Evolutionary conservation across 2,888 invertebrate species (phyloP).

Genomic region (Standfussiana lucernea): DNA sequence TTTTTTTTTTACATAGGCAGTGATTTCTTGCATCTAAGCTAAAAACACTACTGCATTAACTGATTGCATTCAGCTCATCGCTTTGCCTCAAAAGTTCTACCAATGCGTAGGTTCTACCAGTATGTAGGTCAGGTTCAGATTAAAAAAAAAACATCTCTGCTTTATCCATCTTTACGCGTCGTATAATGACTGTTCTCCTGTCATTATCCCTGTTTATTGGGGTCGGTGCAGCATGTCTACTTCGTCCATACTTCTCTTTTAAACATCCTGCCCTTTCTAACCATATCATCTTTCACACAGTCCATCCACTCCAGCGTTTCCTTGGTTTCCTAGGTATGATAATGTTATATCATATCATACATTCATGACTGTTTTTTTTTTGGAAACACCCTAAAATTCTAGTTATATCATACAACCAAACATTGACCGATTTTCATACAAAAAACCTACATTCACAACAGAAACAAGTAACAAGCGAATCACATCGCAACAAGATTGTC

Average conservation of each 20-base stretch:
- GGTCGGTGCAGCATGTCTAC: background rate
- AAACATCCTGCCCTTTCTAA: background rate
- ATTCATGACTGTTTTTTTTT: background rate
- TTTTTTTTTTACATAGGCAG: too few relatives aligned
- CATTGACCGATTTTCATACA: background rate
- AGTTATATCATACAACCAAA: background rate
- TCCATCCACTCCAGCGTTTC: background rate
- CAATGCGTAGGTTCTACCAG: too few relatives aligned
- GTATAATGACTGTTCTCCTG: too few relatives aligned
- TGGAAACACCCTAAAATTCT: background rate
- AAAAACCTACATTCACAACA: background rate
- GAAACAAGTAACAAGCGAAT: background rate
- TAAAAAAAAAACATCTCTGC: background rate
- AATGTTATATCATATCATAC: too few relatives aligned
- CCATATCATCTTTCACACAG: background rate
- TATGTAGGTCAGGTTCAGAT: background rate
- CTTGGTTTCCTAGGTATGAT: too few relatives aligned
- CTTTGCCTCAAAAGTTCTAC: background rate
- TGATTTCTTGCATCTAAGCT: too few relatives aligned
- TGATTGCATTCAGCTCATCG: too few relatives aligned
- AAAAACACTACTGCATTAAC: too few relatives aligned
- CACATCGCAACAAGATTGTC: background rate
- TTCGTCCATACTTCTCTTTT: background rate
- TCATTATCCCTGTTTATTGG: background rate
- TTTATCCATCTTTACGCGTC: too few relatives aligned